These are phyloP conservation scores for Coregonus ussuriensis DNA, from an alignment of 2,797 vertebrate species.

Conservation along the genomic window DNA sequence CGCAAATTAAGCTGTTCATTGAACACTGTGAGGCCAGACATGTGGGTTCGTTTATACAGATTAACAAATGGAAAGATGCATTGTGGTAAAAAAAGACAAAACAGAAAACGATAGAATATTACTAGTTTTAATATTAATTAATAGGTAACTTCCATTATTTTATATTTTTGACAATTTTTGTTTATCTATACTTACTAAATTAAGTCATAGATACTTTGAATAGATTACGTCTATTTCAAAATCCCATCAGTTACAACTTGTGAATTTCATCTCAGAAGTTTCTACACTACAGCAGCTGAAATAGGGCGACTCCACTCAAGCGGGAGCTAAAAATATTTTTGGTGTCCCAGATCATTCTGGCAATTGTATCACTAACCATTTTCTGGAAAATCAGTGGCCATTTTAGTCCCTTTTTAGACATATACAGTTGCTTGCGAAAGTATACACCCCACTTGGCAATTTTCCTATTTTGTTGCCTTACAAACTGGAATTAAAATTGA, in stretches of 20 bases:
- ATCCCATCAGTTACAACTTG: too few relatives aligned
- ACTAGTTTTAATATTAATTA: not conserved
- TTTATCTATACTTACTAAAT: not conserved
- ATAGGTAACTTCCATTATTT: not conserved
- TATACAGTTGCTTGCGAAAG: too few relatives aligned
- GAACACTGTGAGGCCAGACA: conserved; percentile 59
- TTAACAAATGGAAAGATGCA: conserved; percentile 74
- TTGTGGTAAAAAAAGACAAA: not conserved
- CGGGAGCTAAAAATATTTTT: too few relatives aligned
- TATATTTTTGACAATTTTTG: not conserved
- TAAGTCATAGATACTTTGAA: not conserved
- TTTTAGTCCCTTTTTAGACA: too few relatives aligned
- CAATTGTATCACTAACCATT: too few relatives aligned
- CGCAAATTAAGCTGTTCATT: conserved; percentile 98
- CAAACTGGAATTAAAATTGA: too few relatives aligned
- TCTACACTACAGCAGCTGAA: conserved; percentile 41
- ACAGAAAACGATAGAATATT: not conserved
- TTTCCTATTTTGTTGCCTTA: too few relatives aligned
- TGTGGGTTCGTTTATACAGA: conserved; percentile 74
- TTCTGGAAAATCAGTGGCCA: too few relatives aligned
- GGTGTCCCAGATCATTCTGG: too few relatives aligned
- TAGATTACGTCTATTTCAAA: too few relatives aligned
- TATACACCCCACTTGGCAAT: too few relatives aligned
- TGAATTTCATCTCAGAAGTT: not conserved
- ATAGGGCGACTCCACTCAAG: conserved; percentile 13